Percentiles rank a stretch among this genome's conserved stretches.
phyloP scores from a whole-genome alignment of 2,888 invertebrate genomes.

The Microplitis deprimator region DNA sequence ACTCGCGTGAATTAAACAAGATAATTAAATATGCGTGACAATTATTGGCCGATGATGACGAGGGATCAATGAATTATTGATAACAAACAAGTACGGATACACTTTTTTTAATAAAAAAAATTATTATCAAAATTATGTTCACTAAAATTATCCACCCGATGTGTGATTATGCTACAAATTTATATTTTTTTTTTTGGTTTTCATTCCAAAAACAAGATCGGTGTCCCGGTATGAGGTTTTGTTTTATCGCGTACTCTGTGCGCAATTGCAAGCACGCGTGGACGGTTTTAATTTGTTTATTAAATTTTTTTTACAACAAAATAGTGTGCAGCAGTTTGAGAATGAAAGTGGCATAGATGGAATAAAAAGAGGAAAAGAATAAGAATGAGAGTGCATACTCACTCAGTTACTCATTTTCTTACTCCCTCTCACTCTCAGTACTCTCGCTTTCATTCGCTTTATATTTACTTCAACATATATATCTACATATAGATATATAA shows the following conservation, averaged over 20 bases:
- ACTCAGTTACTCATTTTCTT: conserved; percentile 17
- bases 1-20: conserved; percentile 40
- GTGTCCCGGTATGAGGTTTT: background rate
- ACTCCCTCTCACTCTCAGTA: conserved; percentile 34
- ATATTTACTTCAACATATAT: conserved; percentile 5
- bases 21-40: conserved; percentile 46
- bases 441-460: conserved; percentile 64
- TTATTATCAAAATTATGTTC: background rate
- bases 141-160: background rate
- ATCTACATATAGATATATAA: background rate
- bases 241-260: background rate
- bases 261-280: background rate
- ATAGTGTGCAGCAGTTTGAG: conserved; percentile 4
- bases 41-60: conserved; percentile 41
- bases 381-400: conserved; percentile 50
- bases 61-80: conserved; percentile 43
- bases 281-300: conserved; percentile 4
- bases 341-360: conserved; percentile 37
- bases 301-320: background rate
- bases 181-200: background rate
- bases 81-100: conserved; percentile 37
- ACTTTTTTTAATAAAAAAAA: background rate
- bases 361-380: conserved; percentile 19
- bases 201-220: background rate
- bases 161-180: background rate